Base-by-base conservation (phyloP, 2,888 invertebrate genomes). In the Seira ritae region DNA sequence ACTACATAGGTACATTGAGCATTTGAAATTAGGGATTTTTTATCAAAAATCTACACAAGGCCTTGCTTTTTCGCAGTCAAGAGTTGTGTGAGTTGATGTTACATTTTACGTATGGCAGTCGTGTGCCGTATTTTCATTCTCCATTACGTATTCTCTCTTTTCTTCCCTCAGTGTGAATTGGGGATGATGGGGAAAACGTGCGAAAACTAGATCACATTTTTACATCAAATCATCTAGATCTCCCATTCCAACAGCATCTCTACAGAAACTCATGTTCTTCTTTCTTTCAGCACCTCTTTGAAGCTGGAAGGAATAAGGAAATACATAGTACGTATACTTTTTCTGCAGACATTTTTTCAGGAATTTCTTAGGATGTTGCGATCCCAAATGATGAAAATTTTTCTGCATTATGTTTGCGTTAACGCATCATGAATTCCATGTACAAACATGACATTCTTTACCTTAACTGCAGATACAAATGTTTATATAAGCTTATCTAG, bases 181-280 rank as follows among this genome's bases (percentile, higher is more conserved):
- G 68, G 74, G 69, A 80, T 80, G 80, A 80, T 80, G 69, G 74
- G 31, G 74, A 69, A 80, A 80, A 80, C 80, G 74, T 80, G 80
- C 68, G 65, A 73, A 73, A 79, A 73, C 66, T 71, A 42, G 71
- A 71, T 71, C 66, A 46, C 78, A 78, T 65, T 78, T 78, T 71
- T 50, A 65, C 70, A 78, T 19, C 46, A 50, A 31, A 31, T 31
- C 31, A 31, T 31, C 31, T 8, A 22, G 17, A 62, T 60, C n/a
- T 42, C 12, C 42, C 20, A 50, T 15, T 20, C 17, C 12, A 4
- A 68, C 6, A 37, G 17, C 8, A 37, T 10, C 24, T 66, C 17
- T 23, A 24, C n/a, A n/a, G 31, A 31, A 31, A 31, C 3, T 37
- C 68, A n/a, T 70, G 70, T 69, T 78, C 62, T 70, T 75, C n/a